phyloP scores from a whole-genome alignment of 2,113 vertebrate species.

The Takifugu bimaculatus region DNA sequence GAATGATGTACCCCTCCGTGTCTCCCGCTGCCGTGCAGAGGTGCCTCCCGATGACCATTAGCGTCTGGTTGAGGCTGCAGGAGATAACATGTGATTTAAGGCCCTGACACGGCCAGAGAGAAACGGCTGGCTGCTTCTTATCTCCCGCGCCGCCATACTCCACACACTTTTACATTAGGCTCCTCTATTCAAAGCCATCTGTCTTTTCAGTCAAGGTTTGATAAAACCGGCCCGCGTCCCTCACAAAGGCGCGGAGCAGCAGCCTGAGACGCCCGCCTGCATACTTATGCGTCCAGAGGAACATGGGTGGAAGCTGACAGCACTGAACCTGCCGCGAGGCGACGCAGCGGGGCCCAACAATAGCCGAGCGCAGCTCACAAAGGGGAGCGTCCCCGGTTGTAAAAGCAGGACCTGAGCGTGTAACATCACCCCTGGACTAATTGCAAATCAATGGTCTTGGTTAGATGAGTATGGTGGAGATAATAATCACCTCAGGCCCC shows the following conservation, averaged over 20 bases:
- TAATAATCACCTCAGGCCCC: conserved; percentile 43
- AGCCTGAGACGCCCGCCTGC: conserved; percentile 43
- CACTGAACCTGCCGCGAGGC: conserved; percentile 32
- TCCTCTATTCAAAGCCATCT: conserved; percentile 70
- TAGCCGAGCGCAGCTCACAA: conserved; percentile 20
- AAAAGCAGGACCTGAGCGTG: conserved; percentile 34
- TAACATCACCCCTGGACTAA: conserved; percentile 57
- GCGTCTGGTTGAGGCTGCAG: conserved; percentile 70
- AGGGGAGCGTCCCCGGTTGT: conserved; percentile 42
- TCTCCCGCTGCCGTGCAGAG: conserved; percentile 20
- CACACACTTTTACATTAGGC: conserved; percentile 77
- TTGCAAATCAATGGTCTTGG: conserved; percentile 63
- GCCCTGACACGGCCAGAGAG: conserved; percentile 65
- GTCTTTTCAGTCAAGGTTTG: conserved; percentile 72
- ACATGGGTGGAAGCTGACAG: conserved; percentile 40
- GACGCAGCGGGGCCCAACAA: conserved; percentile 47
- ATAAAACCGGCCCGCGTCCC: conserved; percentile 64
- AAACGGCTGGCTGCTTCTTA: conserved; percentile 68
- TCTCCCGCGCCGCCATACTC: conserved; percentile 66
- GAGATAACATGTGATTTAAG: conserved; percentile 81
- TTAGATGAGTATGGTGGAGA: conserved; percentile 49
- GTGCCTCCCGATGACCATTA: conserved; percentile 73
- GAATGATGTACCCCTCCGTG: conserved; percentile 12
- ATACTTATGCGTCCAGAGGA: conserved; percentile 55
- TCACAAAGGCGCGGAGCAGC: conserved; percentile 41